These are phyloP conservation scores for Drosophila pseudoobscura DNA, from an alignment of 1,140 invertebrate genomes.

Conservation along the genomic window DNA sequence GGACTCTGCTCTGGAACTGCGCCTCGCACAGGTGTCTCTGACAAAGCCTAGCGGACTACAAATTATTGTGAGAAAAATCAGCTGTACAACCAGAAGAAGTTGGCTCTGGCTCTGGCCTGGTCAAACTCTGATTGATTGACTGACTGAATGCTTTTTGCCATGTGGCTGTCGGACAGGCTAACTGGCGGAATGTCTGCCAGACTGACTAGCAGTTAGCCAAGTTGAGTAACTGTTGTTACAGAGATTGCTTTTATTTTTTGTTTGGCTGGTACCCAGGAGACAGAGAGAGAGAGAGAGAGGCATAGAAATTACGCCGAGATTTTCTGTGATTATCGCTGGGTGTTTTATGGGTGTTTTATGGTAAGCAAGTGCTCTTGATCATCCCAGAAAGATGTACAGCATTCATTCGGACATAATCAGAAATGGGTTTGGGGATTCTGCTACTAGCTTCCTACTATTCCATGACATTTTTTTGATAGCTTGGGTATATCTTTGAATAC, in stretches of 20 bases:
- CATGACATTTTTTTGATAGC: too few relatives aligned
- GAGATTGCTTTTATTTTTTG: slow-evolving; percentile 32
- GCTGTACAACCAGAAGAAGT: slow-evolving; percentile 35
- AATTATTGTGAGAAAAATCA: slow-evolving; percentile 82
- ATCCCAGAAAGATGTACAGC: slow-evolving; percentile 23
- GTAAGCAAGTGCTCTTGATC: slow-evolving; percentile 26
- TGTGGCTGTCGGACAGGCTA: slow-evolving; percentile 7
- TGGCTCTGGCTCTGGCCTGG: slow-evolving; percentile 1
- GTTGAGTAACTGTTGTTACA: slow-evolving; percentile 57
- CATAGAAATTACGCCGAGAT: slow-evolving; percentile 38
- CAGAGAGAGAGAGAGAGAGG: slow-evolving; percentile 21
- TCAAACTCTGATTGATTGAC: slow-evolving; percentile 55
- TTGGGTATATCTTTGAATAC: too few relatives aligned
- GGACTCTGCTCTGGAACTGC: background rate
- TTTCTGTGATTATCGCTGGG: slow-evolving; percentile 34
- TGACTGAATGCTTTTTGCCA: slow-evolving; percentile 20
- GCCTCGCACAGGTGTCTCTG: slow-evolving; percentile 65
- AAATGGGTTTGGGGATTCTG: too few relatives aligned
- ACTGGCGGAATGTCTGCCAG: slow-evolving; percentile 36
- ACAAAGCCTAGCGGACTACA: slow-evolving; percentile 71
- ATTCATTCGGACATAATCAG: background rate
- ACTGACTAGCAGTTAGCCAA: slow-evolving; percentile 52
- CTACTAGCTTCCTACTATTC: too few relatives aligned
- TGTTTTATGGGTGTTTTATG: slow-evolving; percentile 7
- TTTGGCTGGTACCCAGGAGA: background rate